phyloP scores from a whole-genome alignment of 2,888 invertebrate genomes.

The Leptinotarsa rubiginosa region DNA sequence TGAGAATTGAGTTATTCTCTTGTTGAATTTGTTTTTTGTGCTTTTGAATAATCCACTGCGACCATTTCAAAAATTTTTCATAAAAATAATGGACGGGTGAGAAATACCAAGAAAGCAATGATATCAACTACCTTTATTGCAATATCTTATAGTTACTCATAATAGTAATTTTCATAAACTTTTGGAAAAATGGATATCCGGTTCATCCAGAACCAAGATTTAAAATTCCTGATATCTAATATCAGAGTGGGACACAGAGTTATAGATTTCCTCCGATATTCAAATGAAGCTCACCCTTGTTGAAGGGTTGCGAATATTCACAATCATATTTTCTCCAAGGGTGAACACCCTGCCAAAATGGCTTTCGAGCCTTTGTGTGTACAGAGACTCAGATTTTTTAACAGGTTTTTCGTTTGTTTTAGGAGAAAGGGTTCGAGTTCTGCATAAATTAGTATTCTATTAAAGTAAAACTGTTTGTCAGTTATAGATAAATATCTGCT shows the following conservation, averaged over 20 bases:
- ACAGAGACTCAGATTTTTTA: slow-evolving; percentile 57
- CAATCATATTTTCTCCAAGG: slow-evolving; percentile 64
- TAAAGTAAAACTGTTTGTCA: slow-evolving; percentile 37
- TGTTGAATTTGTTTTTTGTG: too few relatives aligned
- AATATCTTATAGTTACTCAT: too few relatives aligned
- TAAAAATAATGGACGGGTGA: too few relatives aligned
- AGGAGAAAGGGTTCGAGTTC: slow-evolving; percentile 45
- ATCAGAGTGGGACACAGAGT: slow-evolving; percentile 59
- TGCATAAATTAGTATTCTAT: slow-evolving; percentile 52
- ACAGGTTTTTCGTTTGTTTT: slow-evolving; percentile 56
- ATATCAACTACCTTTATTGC: too few relatives aligned
- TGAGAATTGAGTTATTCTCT: too few relatives aligned
- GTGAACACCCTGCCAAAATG: slow-evolving; percentile 58
- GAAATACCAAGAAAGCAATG: too few relatives aligned
- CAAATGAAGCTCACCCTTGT: slow-evolving; percentile 61
- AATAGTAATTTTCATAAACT: too few relatives aligned
- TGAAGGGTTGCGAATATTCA: slow-evolving; percentile 63
- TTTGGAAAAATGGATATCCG: slow-evolving; percentile 26
- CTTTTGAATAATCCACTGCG: too few relatives aligned
- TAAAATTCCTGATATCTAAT: slow-evolving; percentile 56
- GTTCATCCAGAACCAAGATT: slow-evolving; percentile 26
- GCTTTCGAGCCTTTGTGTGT: slow-evolving; percentile 57
- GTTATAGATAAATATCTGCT: slow-evolving; percentile 32
- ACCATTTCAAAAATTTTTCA: too few relatives aligned
- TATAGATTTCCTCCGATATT: slow-evolving; percentile 60